phyloP scores from a whole-genome alignment of 1,140 invertebrate genomes.

The roundworm (Caenorhabditis elegans) region WBcel235 BX284606.5:14618001-14618500 shows the following conservation, averaged over 20 bases:
- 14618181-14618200: constrained; percentile 79
- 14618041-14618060: constrained; percentile 63
- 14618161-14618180: constrained; percentile 93
- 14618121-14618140: constrained; percentile 93
- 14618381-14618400: constrained; percentile 90
- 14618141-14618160: constrained; percentile 97
- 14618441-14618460: constrained; percentile 57
- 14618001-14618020: constrained; percentile 81
- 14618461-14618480: too few relatives aligned
- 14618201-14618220: constrained; percentile 92
- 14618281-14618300: constrained; percentile 92
- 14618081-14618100: constrained; percentile 62
- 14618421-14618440: constrained; percentile 55
- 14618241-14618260: constrained; percentile 84
- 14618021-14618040: constrained; percentile 86
- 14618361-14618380: constrained; percentile 77
- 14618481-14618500: too few relatives aligned
- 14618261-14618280: constrained; percentile 95
- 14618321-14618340: constrained; percentile 85
- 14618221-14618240: constrained; percentile 86
- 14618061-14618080: background rate
- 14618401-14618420: constrained; percentile 80
- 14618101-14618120: constrained; percentile 74
- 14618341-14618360: constrained; percentile 82
- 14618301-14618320: constrained; percentile 83